phyloP scores from a whole-genome alignment of 2,797 vertebrate genomes.

The Vultur gryphus region DNA sequence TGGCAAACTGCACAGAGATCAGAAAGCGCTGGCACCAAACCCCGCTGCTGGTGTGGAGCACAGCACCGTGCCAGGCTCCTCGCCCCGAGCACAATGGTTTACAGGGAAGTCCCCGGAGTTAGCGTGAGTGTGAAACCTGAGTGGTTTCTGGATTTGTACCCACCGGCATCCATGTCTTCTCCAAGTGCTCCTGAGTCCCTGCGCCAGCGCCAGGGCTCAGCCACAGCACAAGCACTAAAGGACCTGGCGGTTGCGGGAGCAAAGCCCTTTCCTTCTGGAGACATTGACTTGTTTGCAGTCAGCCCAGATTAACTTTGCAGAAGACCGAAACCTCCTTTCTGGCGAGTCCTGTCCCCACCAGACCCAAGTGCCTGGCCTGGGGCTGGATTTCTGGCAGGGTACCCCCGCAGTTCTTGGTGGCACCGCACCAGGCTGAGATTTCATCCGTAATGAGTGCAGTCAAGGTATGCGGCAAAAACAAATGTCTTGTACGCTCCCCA shows the following conservation, averaged over 20 bases:
- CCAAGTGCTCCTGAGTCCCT: not conserved
- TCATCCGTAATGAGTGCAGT: rapidly evolving
- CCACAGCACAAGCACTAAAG: not conserved
- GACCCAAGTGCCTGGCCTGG: not conserved
- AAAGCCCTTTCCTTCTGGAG: not conserved
- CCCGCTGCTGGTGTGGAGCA: rapidly evolving
- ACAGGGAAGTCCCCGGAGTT: not conserved
- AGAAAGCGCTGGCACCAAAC: not conserved
- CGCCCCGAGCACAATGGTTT: rapidly evolving
- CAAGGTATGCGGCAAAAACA: not conserved
- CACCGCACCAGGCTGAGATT: rapidly evolving
- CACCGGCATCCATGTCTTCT: not conserved
- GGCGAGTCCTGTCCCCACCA: not conserved
- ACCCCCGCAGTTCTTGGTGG: not conserved
- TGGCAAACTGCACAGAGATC: not conserved
- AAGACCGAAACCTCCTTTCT: not conserved
- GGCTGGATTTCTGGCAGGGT: not conserved
- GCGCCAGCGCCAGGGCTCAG: not conserved
- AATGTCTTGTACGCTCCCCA: not conserved
- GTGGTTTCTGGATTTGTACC: rapidly evolving
- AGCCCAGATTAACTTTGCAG: not conserved
- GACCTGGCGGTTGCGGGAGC: rapidly evolving
- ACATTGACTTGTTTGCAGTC: not conserved
- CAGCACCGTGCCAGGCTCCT: not conserved
- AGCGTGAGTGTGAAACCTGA: rapidly evolving